Evolutionary conservation across 2,113 vertebrate species (phyloP).

Genomic region (Sarotherodon lohbergeri): DNA sequence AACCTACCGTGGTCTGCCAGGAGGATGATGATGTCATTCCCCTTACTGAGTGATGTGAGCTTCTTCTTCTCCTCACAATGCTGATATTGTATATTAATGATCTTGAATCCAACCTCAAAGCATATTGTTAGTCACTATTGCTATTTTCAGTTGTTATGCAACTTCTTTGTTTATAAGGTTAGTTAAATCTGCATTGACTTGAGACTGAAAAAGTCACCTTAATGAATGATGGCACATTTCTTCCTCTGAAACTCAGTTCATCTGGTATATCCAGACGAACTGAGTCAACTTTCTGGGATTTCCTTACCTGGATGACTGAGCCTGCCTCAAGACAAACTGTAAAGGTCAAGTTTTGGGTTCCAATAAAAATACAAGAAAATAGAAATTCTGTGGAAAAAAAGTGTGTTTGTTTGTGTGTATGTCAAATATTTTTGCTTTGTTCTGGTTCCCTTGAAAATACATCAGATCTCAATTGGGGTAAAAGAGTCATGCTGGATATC

Average conservation of each 20-base stretch:
- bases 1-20: background rate
- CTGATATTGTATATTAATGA: background rate
- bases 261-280: background rate
- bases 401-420: accelerated
- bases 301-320: background rate
- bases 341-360: background rate
- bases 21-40: background rate
- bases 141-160: background rate
- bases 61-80: background rate
- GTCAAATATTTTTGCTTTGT: background rate
- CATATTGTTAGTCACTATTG: background rate
- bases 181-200: accelerated
- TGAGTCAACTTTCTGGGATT: background rate
- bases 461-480: background rate
- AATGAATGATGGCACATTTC: background rate
- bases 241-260: background rate
- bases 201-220: background rate
- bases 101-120: background rate
- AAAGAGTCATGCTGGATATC: background rate
- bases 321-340: background rate
- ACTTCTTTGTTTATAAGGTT: background rate
- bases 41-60: background rate
- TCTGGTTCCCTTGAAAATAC: background rate
- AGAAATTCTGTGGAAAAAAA: accelerated
- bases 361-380: background rate